Conservation (phyloP, 2,888 invertebrate species). For the Machimus atricapillus region DNA sequence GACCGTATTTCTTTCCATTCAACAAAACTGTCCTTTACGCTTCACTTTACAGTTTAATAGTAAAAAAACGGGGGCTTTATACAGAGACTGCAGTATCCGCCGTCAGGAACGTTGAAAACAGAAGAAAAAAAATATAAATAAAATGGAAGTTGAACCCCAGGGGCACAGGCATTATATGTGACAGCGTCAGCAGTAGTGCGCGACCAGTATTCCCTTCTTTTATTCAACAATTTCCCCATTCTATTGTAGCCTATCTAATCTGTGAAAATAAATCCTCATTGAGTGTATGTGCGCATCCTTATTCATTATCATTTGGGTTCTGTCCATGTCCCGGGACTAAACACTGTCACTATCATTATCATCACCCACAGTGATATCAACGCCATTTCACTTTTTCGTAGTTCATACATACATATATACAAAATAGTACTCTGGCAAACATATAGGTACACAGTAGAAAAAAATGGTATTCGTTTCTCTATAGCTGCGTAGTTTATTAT, state of each 20-base stretch:
- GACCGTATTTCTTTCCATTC: not conserved
- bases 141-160: not conserved
- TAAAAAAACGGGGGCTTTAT: not conserved
- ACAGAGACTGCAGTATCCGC: not conserved
- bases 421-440: not conserved
- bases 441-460: not conserved
- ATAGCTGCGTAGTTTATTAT: not conserved
- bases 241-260: not conserved
- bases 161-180: not conserved
- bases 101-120: not conserved
- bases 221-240: not conserved
- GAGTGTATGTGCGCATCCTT: not conserved
- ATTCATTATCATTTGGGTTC: not conserved
- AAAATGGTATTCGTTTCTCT: not conserved
- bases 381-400: not conserved
- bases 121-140: not conserved
- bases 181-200: not conserved
- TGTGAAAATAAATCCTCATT: not conserved
- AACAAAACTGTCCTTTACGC: conserved; percentile 25
- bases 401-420: not conserved
- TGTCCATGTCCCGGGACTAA: not conserved
- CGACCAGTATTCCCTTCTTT: not conserved
- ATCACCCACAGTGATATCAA: not conserved
- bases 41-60: conserved; percentile 20
- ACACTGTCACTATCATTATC: not conserved